phyloP scores from a whole-genome alignment of 2,113 vertebrate genomes.

The Propithecus coquereli region DNA sequence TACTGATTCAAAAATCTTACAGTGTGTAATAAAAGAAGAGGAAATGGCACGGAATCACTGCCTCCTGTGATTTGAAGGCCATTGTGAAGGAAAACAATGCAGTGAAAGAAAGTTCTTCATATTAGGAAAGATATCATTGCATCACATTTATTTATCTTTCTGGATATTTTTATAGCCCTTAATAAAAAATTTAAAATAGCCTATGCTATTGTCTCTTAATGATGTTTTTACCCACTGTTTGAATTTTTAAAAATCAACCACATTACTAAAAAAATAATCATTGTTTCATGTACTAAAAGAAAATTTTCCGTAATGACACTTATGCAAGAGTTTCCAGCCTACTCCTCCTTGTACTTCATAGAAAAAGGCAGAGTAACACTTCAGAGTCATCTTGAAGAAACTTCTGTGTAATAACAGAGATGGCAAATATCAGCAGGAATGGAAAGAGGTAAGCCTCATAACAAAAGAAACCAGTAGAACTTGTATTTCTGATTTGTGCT shows the following conservation, averaged over 20 bases:
- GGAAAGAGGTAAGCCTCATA: neutral
- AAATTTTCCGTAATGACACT: conserved; percentile 77
- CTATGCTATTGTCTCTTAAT: conserved; percentile 79
- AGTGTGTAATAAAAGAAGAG: conserved; percentile 74
- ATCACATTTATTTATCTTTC: conserved; percentile 83
- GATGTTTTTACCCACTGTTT: conserved; percentile 62
- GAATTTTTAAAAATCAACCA: conserved; percentile 69
- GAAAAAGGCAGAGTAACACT: conserved; percentile 36
- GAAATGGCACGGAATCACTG: conserved; percentile 76
- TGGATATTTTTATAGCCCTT: conserved; percentile 83
- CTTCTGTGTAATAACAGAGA: neutral
- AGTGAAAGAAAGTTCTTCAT: conserved; percentile 79
- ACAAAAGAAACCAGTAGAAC: neutral
- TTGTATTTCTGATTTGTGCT: neutral
- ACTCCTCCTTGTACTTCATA: conserved; percentile 5
- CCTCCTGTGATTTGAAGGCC: conserved; percentile 81
- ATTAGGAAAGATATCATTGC: conserved; percentile 80
- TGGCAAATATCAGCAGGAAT: neutral
- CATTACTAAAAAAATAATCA: conserved; percentile 78
- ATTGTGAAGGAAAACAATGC: conserved; percentile 84
- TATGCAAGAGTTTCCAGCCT: conserved; percentile 63
- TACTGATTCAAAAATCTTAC: conserved; percentile 74
- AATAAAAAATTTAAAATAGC: conserved; percentile 86
- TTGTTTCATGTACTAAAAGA: conserved; percentile 78
- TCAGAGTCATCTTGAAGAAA: neutral